phyloP scores from a whole-genome alignment of 2,888 invertebrate genomes.

The Aethes cnicana region DNA sequence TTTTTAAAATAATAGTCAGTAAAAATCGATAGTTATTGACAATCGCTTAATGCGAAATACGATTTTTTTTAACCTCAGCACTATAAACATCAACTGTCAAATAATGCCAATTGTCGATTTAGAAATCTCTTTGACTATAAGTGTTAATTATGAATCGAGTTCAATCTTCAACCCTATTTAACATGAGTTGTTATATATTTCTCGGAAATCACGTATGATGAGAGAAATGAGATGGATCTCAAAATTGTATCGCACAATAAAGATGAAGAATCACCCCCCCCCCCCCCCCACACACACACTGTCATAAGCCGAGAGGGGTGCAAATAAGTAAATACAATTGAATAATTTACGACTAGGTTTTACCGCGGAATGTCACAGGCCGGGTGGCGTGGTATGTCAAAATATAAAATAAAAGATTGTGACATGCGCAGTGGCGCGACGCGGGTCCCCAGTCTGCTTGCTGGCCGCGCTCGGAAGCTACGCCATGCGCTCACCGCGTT shows the following conservation, averaged over 20 bases:
- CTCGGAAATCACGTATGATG: too few species aligned
- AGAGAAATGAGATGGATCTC: too few species aligned
- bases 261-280: conserved; percentile 29
- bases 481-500: conserved; percentile 51
- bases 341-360: conserved; percentile 75
- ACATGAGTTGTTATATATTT: too few species aligned
- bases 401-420: conserved; percentile 66
- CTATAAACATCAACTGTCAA: too few species aligned
- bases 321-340: conserved; percentile 73
- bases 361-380: conserved; percentile 74
- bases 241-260: conserved; percentile 12
- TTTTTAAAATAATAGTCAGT: too few species aligned
- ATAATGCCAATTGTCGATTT: too few species aligned
- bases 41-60: too few species aligned
- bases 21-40: too few species aligned
- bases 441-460: conserved; percentile 67
- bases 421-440: conserved; percentile 61
- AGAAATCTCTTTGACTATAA: too few species aligned
- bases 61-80: too few species aligned
- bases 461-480: conserved; percentile 54
- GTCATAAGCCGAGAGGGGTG: conserved; percentile 54
- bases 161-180: too few species aligned
- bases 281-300: too few species aligned
- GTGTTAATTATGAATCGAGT: background rate
- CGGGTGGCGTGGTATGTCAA: conserved; percentile 77